Evolutionary conservation across 2,797 vertebrate genomes (phyloP).

Genomic region (Myripristis murdjan): DNA sequence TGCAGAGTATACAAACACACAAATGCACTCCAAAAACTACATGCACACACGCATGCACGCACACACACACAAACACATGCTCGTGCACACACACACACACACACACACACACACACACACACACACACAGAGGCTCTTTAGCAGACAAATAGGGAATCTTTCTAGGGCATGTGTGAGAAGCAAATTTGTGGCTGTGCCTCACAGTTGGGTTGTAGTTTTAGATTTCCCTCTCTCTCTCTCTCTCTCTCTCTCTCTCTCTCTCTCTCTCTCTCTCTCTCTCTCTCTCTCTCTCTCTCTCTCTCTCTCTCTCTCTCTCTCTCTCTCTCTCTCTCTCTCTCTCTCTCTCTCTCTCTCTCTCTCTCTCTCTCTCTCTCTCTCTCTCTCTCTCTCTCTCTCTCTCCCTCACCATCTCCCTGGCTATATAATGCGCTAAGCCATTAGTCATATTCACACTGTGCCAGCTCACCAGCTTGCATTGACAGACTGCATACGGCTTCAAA

Average conservation of each 20-base stretch:
- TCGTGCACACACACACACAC: conserved; percentile 8
- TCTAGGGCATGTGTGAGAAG: conserved; percentile 36
- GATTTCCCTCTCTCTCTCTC: conserved; percentile 16
- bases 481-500: conserved; percentile 63
- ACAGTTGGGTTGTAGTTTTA: conserved; percentile 47
- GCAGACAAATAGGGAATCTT: conserved; percentile 21
- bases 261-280: neutral
- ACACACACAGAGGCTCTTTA: neutral
- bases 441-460: conserved; percentile 71
- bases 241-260: conserved; percentile 19
- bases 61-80: too few relatives aligned
- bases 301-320: too few relatives aligned
- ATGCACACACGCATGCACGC: conserved; percentile 8
- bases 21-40: conserved; percentile 2
- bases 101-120: conserved; percentile 26
- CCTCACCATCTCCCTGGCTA: conserved; percentile 29
- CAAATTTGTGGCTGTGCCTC: conserved; percentile 38
- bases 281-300: neutral
- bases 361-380: too few relatives aligned
- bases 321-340: too few relatives aligned
- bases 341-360: too few relatives aligned
- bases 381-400: too few relatives aligned
- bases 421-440: conserved; percentile 65
- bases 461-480: conserved; percentile 70
- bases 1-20: conserved; percentile 15